phyloP scores from a whole-genome alignment of 2,797 vertebrate genomes.

The Enteromius trimaculatus region DNA sequence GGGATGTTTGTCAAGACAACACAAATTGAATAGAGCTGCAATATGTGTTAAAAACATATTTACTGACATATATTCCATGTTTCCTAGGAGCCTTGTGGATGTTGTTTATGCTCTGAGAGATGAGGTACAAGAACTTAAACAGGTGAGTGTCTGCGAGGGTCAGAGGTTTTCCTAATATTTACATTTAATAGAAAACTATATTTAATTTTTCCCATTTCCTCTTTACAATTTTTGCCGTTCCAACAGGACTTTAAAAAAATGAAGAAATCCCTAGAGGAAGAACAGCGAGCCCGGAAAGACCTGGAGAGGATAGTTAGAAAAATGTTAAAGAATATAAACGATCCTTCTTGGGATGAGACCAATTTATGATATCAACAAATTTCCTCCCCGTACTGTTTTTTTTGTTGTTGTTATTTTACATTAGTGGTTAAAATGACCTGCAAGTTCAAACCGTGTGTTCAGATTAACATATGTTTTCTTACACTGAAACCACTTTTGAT shows the following conservation, averaged over 20 bases:
- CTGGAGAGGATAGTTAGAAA: constrained; percentile 90
- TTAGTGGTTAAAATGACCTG: neutral
- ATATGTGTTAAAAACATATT: neutral
- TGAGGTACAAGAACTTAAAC: constrained; percentile 93
- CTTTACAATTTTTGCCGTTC: constrained; percentile 32
- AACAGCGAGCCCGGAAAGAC: constrained; percentile 92
- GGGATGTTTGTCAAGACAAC: constrained; percentile 8
- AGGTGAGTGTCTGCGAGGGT: constrained; percentile 73
- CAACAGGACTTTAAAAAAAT: constrained; percentile 95
- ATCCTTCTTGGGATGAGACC: constrained; percentile 96
- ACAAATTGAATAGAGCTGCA: neutral
- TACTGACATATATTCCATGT: neutral
- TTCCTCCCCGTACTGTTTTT: neutral
- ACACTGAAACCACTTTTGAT: neutral
- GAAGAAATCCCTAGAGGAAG: constrained; percentile 93
- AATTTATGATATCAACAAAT: constrained; percentile 80
- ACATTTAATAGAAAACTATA: neutral
- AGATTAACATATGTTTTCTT: neutral
- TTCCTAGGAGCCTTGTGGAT: constrained; percentile 90
- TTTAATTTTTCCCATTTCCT: neutral
- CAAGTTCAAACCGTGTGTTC: neutral
- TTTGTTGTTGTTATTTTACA: neutral
- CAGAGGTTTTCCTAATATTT: constrained; percentile 46
- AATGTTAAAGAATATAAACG: constrained; percentile 92
- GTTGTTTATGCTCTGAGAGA: constrained; percentile 94